phyloP scores from a whole-genome alignment of 2,797 vertebrate species.

The Strix occidentalis region DNA sequence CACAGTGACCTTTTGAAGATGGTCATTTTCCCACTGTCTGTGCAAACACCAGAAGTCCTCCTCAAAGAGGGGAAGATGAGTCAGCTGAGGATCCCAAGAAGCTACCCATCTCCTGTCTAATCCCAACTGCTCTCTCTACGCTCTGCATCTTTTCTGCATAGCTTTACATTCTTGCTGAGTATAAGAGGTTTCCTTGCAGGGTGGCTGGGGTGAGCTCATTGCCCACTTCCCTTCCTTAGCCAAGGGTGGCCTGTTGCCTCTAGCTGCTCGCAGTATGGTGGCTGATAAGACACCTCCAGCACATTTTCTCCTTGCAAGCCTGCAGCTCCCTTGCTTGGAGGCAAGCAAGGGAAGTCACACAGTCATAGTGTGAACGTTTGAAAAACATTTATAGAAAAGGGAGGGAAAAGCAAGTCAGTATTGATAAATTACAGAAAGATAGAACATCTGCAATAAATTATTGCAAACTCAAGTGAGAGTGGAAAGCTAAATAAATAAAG shows the following conservation, averaged over 20 bases:
- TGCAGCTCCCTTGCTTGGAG: background rate
- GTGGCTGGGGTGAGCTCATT: background rate
- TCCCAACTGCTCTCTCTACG: background rate
- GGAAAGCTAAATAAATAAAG: constrained; percentile 65
- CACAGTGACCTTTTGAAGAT: background rate
- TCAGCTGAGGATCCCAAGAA: background rate
- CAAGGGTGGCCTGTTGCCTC: background rate
- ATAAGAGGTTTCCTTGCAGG: background rate
- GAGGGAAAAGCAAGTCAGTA: constrained; percentile 8
- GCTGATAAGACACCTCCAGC: background rate
- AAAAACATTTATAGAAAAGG: constrained; percentile 48
- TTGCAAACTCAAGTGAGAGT: constrained; percentile 52
- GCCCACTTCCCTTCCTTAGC: background rate
- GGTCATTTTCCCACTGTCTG: background rate
- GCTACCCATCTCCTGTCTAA: background rate
- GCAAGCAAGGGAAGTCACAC: constrained; percentile 2
- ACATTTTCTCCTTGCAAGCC: background rate
- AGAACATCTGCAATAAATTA: constrained; percentile 57
- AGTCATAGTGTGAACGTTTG: background rate
- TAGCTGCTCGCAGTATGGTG: background rate
- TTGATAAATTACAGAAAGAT: constrained; percentile 58
- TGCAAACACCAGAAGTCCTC: background rate
- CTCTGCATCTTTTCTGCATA: background rate
- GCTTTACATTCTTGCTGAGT: background rate
- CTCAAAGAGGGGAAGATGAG: background rate